Evolutionary conservation across 2,797 vertebrate species (phyloP).

Genomic region (Pangasius macronema): DNA sequence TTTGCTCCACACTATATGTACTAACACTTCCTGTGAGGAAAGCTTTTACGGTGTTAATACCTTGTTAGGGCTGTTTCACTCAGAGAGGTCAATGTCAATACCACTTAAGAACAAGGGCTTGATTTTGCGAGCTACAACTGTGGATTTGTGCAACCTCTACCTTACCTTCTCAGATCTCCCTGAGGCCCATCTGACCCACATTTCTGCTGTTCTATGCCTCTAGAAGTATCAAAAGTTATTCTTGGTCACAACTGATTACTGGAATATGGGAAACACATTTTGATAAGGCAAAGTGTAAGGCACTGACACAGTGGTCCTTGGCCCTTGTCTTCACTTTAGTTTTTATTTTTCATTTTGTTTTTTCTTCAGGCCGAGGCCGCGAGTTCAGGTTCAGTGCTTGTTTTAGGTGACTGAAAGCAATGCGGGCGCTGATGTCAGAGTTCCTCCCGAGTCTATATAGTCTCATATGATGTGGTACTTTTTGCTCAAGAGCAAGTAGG

Average conservation of each 20-base stretch:
- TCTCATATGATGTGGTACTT: slow-evolving; percentile 61
- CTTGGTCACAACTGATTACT: slow-evolving; percentile 59
- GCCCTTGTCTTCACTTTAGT: slow-evolving; percentile 28
- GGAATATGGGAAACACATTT: slow-evolving; percentile 13
- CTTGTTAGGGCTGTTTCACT: slow-evolving; percentile 80
- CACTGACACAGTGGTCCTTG: slow-evolving; percentile 1
- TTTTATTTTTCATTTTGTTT: slow-evolving; percentile 45
- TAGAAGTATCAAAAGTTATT: slow-evolving; percentile 61
- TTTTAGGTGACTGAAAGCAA: slow-evolving; percentile 71
- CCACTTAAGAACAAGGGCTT: slow-evolving; percentile 75
- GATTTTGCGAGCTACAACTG: slow-evolving; percentile 72
- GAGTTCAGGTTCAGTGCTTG: slow-evolving; percentile 54
- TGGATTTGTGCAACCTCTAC: slow-evolving; percentile 66
- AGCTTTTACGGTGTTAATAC: slow-evolving; percentile 76
- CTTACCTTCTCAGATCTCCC: slow-evolving; percentile 56
- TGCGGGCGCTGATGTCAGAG: slow-evolving; percentile 62
- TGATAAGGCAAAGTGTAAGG: slow-evolving; percentile 18
- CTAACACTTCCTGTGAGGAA: slow-evolving; percentile 74
- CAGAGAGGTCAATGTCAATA: slow-evolving; percentile 79
- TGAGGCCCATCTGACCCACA: slow-evolving; percentile 57
- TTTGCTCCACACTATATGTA: slow-evolving; percentile 65
- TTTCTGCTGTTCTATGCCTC: slow-evolving; percentile 40
- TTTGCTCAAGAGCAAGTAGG: slow-evolving; percentile 48
- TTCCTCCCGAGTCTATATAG: slow-evolving; percentile 57
- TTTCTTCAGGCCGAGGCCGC: slow-evolving; percentile 21